A percentile compares a stretch with the other conserved stretches of the same genome.
phyloP scores from a whole-genome alignment of 2,888 invertebrate genomes.

The Chamaedrilus cognettii region DNA sequence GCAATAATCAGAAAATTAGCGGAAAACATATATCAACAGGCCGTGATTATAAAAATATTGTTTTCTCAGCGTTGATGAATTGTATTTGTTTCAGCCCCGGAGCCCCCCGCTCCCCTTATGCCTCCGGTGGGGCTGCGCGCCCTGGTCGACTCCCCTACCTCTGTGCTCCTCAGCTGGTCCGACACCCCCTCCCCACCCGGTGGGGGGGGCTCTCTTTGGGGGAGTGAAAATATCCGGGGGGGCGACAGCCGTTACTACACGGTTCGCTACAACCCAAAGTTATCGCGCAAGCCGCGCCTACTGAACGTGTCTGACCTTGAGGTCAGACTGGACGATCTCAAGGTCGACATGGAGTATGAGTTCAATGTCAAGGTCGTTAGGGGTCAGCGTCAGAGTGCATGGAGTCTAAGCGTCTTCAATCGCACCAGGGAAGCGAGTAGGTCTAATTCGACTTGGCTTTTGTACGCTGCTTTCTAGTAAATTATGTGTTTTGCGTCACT shows the following conservation, averaged over 20 bases:
- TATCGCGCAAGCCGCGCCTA: constrained; percentile 53
- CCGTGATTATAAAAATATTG: too few relatives aligned
- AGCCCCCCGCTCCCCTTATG: constrained; percentile 68
- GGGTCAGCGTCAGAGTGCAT: constrained; percentile 81
- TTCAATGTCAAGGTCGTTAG: constrained; percentile 82
- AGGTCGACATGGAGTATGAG: constrained; percentile 83
- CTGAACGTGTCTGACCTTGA: constrained; percentile 89
- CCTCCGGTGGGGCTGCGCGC: constrained; percentile 86
- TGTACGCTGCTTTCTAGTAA: too few relatives aligned
- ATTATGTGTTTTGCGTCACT: too few relatives aligned
- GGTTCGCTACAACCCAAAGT: constrained; percentile 63
- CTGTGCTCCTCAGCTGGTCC: constrained; percentile 94
- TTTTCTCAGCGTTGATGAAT: too few relatives aligned
- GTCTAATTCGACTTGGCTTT: too few relatives aligned
- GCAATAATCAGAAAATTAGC: too few relatives aligned
- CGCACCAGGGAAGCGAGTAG: constrained; percentile 74
- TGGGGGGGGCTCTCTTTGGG: too few relatives aligned
- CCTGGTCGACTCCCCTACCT: constrained; percentile 83
- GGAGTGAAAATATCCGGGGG: constrained; percentile 80
- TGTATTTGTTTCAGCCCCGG: too few relatives aligned
- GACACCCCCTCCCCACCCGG: constrained; percentile 71
- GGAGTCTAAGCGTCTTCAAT: constrained; percentile 95
- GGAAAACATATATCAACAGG: too few relatives aligned
- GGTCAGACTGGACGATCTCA: constrained; percentile 60
- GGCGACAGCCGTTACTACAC: constrained; percentile 85